Conservation (phyloP, 2,113 vertebrate genomes). For the Trematomus loennbergii region DNA sequence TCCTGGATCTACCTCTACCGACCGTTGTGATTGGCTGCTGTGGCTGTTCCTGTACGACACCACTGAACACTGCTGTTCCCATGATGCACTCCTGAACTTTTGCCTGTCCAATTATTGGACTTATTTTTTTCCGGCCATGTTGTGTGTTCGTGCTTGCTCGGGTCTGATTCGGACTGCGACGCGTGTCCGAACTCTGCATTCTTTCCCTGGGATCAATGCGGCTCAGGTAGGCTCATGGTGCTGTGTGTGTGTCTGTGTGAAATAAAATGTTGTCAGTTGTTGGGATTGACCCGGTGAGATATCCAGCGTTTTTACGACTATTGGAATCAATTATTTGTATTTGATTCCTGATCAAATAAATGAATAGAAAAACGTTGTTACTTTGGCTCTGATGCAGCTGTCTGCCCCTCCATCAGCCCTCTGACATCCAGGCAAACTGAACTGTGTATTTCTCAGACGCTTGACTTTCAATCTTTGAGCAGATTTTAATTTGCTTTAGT, state of each 20-base stretch:
- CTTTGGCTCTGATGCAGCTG: too few relatives aligned
- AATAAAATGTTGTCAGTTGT: background rate
- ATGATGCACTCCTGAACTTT: conserved; percentile 48
- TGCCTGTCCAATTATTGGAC: background rate
- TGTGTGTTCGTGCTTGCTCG: conserved; percentile 61
- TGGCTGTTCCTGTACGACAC: background rate
- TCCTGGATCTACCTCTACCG: conserved; percentile 1
- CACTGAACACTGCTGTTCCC: conserved; percentile 34
- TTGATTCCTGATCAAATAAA: too few relatives aligned
- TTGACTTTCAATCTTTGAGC: too few relatives aligned
- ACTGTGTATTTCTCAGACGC: too few relatives aligned
- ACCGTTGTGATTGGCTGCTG: conserved; percentile 23
- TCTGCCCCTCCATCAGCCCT: too few relatives aligned
- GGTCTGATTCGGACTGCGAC: conserved; percentile 57
- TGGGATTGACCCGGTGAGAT: too few relatives aligned
- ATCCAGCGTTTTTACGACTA: too few relatives aligned
- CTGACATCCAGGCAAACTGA: too few relatives aligned
- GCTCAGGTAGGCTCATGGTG: conserved; percentile 77
- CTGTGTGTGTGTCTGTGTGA: background rate
- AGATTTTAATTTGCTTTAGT: too few relatives aligned
- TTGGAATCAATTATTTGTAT: too few relatives aligned
- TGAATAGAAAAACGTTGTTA: too few relatives aligned
- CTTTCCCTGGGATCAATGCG: conserved; percentile 73
- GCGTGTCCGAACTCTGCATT: conserved; percentile 42
- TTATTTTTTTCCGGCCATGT: conserved; percentile 55